These are phyloP conservation scores for Petrocephalus microphthalmus DNA, from an alignment of 2,113 vertebrate genomes.

Conservation along the genomic window DNA sequence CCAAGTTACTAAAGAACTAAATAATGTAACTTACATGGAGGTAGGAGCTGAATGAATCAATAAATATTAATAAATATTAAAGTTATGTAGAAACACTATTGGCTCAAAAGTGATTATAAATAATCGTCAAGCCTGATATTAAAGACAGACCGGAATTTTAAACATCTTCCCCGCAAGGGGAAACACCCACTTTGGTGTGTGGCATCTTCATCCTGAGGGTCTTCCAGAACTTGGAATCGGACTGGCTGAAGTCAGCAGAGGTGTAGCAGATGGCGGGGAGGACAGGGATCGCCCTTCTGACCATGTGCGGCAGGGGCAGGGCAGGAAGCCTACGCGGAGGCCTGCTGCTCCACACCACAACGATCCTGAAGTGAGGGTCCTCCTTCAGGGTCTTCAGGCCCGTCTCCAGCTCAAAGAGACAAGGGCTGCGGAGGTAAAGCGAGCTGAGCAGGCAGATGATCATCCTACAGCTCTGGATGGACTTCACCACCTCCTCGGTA, in stretches of 20 bases:
- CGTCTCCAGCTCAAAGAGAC: slow-evolving; percentile 78
- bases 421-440: slow-evolving; percentile 60
- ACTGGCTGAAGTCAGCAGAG: slow-evolving; percentile 38
- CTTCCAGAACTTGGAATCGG: slow-evolving; percentile 69
- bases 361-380: slow-evolving; percentile 58
- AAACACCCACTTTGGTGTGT: background rate
- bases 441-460: slow-evolving; percentile 73
- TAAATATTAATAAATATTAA: background rate
- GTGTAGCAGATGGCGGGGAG: slow-evolving; percentile 69
- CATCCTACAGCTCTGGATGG: slow-evolving; percentile 70
- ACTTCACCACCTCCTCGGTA: slow-evolving; percentile 69
- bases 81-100: background rate
- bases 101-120: background rate
- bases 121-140: background rate
- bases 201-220: slow-evolving; percentile 69
- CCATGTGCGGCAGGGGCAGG: slow-evolving; percentile 58
- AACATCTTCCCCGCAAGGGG: background rate
- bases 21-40: background rate
- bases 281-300: slow-evolving; percentile 69
- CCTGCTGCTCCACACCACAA: slow-evolving; percentile 55
- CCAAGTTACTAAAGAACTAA: background rate
- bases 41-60: background rate
- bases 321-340: slow-evolving; percentile 57
- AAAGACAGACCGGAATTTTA: background rate
- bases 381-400: slow-evolving; percentile 65